Evolutionary conservation across 64 coral and sea anemone species (phyloP).

Genomic region (Cladopsammia gracilis): DNA sequence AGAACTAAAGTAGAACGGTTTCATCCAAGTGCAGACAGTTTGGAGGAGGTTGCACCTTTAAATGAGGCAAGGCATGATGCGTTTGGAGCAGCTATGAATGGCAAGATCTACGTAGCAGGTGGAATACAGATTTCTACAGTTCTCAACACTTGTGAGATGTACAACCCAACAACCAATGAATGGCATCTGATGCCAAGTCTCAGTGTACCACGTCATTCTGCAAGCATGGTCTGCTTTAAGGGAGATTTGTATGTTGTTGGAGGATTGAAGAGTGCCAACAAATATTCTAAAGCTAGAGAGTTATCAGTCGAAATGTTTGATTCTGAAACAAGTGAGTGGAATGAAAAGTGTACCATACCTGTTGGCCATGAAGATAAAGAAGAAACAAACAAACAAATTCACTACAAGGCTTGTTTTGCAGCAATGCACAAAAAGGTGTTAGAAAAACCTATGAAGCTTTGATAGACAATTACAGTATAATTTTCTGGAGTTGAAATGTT

Average conservation of each 20-base stretch:
- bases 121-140: neutral
- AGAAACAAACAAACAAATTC: neutral
- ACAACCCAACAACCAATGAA: neutral
- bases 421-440: too few relatives aligned
- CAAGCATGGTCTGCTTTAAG: neutral
- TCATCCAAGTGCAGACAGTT: neutral
- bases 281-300: neutral
- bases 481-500: too few relatives aligned
- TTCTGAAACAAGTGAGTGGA: slow-evolving; percentile 6
- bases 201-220: neutral
- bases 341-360: neutral
- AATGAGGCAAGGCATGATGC: neutral
- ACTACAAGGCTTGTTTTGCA: neutral
- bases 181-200: slow-evolving; percentile 18
- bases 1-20: slow-evolving; percentile 8
- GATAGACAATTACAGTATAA: neutral
- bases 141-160: neutral
- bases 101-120: slow-evolving; percentile 16
- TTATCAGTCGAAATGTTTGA: neutral
- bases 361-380: neutral
- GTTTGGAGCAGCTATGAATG: slow-evolving; percentile 15
- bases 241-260: neutral
- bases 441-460: neutral
- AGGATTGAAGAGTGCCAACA: neutral
- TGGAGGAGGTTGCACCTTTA: neutral